phyloP scores from a whole-genome alignment of 2,797 vertebrate species.

The Poecilia velifera region DNA sequence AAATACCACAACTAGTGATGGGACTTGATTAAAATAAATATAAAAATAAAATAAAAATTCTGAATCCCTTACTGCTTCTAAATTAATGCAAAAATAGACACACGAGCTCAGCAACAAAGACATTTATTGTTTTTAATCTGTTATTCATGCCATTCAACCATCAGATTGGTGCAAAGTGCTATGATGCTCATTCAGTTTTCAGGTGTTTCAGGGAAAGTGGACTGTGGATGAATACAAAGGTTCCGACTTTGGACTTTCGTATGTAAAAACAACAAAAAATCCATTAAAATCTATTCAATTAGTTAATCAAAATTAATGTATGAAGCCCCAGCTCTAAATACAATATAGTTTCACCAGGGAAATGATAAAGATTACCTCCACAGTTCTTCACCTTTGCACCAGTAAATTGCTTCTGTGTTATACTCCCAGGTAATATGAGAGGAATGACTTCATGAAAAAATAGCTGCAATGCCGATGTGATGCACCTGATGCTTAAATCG shows the following conservation, averaged over 20 bases:
- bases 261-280: not conserved
- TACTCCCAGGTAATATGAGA: not conserved
- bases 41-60: not conserved
- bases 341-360: not conserved
- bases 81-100: not conserved
- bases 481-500: not conserved
- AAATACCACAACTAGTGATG: not conserved
- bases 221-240: not conserved
- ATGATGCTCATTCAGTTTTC: not conserved
- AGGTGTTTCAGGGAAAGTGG: not conserved
- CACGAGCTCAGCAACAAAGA: not conserved
- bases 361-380: not conserved
- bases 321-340: too few species aligned
- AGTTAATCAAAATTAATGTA: not conserved
- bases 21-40: not conserved
- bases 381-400: not conserved
- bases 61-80: not conserved
- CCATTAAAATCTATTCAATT: too few species aligned
- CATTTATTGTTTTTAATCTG: not conserved
- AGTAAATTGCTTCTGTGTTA: not conserved
- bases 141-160: not conserved
- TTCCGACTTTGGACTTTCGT: not conserved
- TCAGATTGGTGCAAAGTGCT: not conserved
- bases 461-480: too few species aligned
- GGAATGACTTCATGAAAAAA: not conserved